These are phyloP conservation scores for Autographa gamma DNA, from an alignment of 2,888 invertebrate species.

Conservation along the genomic window DNA sequence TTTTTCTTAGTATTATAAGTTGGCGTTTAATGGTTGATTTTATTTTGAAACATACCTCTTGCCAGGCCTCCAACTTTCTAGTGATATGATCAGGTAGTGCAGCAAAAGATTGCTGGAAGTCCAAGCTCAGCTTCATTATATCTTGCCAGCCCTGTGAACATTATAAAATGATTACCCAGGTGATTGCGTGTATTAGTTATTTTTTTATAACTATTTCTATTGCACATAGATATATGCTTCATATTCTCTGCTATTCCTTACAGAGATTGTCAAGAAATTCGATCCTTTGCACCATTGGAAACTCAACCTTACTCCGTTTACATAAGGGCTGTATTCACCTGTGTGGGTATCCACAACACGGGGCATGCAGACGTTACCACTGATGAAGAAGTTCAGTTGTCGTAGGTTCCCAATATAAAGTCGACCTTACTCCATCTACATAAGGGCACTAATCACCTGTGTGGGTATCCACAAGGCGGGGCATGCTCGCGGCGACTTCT, in stretches of 20 bases:
- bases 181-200: too few species aligned
- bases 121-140: constrained; percentile 91
- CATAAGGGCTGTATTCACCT: constrained; percentile 66
- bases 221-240: too few species aligned
- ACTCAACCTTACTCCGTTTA: neutral
- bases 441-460: constrained; percentile 70
- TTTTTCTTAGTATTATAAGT: too few species aligned
- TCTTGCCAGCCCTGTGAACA: constrained; percentile 94
- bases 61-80: constrained; percentile 89
- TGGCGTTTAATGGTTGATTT: too few species aligned
- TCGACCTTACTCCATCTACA: neutral
- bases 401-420: constrained; percentile 85
- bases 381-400: constrained; percentile 97
- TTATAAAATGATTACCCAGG: too few species aligned
- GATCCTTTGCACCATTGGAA: constrained; percentile 66
- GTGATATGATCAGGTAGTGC: constrained; percentile 90
- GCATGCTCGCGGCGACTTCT: constrained; percentile 91
- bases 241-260: too few species aligned
- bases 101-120: constrained; percentile 91
- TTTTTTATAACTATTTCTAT: too few species aligned
- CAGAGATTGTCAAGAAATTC: too few species aligned
- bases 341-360: constrained; percentile 91
- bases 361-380: constrained; percentile 94
- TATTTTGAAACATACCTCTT: constrained; percentile 86
- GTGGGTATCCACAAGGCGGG: constrained; percentile 93